These are phyloP conservation scores for Loripinus fragilis DNA, from an alignment of 2,888 invertebrate genomes.

Conservation along the genomic window DNA sequence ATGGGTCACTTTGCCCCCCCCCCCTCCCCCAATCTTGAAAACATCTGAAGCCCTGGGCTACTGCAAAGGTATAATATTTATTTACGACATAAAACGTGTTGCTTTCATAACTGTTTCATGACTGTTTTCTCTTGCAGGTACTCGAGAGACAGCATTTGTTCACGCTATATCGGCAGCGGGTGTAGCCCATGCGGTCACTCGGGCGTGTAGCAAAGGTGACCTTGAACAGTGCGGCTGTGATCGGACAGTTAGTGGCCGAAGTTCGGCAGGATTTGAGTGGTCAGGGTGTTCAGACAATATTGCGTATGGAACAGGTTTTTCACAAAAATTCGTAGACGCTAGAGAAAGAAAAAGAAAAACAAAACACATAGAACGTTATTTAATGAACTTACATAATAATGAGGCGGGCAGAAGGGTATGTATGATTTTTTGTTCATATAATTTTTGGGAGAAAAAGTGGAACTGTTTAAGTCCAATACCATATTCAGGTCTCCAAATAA, in stretches of 20 bases:
- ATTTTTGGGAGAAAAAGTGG: no score
- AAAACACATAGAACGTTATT: constrained; percentile 93
- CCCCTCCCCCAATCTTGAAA: no score
- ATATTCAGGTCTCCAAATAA: no score
- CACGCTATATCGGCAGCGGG: constrained; percentile 97
- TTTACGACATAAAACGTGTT: no score
- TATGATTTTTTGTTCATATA: background rate
- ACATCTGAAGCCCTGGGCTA: no score
- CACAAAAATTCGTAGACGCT: constrained; percentile 95
- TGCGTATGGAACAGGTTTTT: constrained; percentile 88
- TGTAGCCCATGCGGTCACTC: constrained; percentile 95
- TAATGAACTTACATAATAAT: constrained; percentile 99
- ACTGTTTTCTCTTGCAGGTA: constrained; percentile 86
- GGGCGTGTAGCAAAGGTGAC: constrained; percentile 95
- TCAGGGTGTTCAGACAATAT: constrained; percentile 96
- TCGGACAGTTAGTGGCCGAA: constrained; percentile 88
- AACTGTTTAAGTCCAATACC: no score
- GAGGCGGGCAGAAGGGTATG: constrained; percentile 96
- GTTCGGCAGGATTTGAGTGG: constrained; percentile 92
- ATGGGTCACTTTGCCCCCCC: no score
- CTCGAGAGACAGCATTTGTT: constrained; percentile 96
- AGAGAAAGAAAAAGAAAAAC: constrained; percentile 92
- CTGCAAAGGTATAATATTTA: no score
- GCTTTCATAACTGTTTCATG: background rate
- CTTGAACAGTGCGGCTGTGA: constrained; percentile 96